Evolutionary conservation across 2,113 vertebrate genomes (phyloP).

Genomic region (Sitta europaea): DNA sequence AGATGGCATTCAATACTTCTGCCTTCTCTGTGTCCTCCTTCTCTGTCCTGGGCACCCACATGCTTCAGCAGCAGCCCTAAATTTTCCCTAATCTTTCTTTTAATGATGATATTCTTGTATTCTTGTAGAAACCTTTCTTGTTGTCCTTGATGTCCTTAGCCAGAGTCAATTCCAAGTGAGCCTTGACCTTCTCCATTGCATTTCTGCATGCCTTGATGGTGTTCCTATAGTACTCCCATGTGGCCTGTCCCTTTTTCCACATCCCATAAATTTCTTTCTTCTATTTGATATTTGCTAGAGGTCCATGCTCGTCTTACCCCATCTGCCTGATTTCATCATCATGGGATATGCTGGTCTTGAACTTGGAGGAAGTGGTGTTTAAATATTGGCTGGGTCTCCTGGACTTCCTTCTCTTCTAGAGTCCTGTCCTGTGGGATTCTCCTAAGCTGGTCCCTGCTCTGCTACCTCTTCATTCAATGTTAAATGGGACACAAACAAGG

Average conservation of each 20-base stretch:
- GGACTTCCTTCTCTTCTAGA: neutral
- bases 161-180: neutral
- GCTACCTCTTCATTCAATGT: neutral
- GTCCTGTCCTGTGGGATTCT: neutral
- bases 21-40: neutral
- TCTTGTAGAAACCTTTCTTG: neutral
- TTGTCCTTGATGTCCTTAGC: neutral
- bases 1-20: neutral
- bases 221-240: neutral
- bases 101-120: neutral
- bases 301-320: too few species aligned
- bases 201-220: neutral
- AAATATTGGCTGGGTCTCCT: neutral
- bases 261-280: neutral
- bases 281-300: neutral
- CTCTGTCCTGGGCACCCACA: rapidly evolving
- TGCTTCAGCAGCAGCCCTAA: rapidly evolving
- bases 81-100: neutral
- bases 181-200: neutral
- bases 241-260: neutral
- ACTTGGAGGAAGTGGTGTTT: neutral
- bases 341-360: neutral
- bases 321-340: neutral
- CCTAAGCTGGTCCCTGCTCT: neutral
- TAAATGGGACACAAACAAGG: neutral